Percentiles rank a stretch among this genome's conserved stretches.
Conservation (phyloP, 30 jellyfish, hydroid and myxozoan genomes). For the Cassiopea andromeda region DNA sequence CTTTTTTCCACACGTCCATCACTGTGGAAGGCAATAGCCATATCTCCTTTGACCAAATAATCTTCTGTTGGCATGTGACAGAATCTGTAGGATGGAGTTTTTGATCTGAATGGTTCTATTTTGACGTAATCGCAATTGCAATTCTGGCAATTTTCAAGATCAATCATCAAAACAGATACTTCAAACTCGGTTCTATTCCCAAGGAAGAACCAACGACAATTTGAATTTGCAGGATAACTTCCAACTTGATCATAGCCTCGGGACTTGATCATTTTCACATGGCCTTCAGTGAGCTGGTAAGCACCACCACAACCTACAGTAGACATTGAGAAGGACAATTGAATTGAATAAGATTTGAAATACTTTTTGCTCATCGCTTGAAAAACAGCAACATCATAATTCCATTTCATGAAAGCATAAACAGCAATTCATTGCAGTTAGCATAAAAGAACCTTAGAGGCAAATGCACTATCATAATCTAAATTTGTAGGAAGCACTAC, state of each 20-base stretch:
- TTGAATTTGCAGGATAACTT: constrained; percentile 12
- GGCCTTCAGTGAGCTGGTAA: constrained; percentile 3
- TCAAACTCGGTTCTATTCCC: constrained; percentile 14
- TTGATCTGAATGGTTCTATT: neutral
- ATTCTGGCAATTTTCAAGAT: neutral
- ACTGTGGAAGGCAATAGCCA: constrained; percentile 11
- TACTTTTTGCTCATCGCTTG: too few relatives aligned
- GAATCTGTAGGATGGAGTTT: neutral
- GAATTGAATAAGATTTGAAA: too few relatives aligned
- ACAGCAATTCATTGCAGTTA: too few relatives aligned
- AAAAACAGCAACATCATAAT: too few relatives aligned
- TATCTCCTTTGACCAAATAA: constrained; percentile 6
- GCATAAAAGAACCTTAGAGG: too few relatives aligned
- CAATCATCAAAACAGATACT: neutral
- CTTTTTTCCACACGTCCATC: neutral
- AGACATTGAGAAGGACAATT: neutral
- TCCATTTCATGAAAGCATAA: too few relatives aligned
- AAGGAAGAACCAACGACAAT: constrained; percentile 48
- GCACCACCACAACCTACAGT: constrained; percentile 47
- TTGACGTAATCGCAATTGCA: constrained; percentile 26
- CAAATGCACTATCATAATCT: too few relatives aligned
- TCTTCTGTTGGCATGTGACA: neutral
- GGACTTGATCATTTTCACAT: constrained; percentile 13
- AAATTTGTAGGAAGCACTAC: too few relatives aligned
- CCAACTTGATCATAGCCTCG: constrained; percentile 7